Conservation (phyloP, 2,113 vertebrate genomes). For the Channa argus region DNA sequence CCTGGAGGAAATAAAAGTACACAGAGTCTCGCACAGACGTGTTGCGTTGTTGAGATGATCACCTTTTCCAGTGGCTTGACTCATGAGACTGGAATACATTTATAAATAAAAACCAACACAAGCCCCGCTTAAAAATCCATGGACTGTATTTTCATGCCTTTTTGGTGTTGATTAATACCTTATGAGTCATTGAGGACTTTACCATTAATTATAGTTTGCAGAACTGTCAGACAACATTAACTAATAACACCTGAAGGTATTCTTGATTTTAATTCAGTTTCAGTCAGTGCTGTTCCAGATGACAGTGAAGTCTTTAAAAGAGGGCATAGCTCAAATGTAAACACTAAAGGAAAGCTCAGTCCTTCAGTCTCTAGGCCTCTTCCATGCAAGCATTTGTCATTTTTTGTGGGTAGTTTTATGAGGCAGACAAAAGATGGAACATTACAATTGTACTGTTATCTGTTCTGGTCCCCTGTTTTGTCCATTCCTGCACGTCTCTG, state of each 20-base stretch:
- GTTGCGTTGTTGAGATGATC: constrained; percentile 55
- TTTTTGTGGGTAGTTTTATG: constrained; percentile 46
- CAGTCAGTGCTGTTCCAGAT: constrained; percentile 38
- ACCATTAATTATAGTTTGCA: constrained; percentile 54
- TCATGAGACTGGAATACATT: constrained; percentile 36
- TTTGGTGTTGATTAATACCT: constrained; percentile 66
- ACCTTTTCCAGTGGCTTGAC: constrained; percentile 36
- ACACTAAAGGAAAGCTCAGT: constrained; percentile 65
- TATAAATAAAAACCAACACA: constrained; percentile 54
- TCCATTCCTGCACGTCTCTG: constrained; percentile 41
- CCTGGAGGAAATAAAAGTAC: constrained; percentile 34
- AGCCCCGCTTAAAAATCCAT: constrained; percentile 47
- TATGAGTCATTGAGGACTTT: constrained; percentile 54
- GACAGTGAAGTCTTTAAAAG: constrained; percentile 50
- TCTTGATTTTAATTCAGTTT: constrained; percentile 45
- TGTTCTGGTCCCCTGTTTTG: constrained; percentile 43
- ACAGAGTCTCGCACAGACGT: constrained; percentile 36
- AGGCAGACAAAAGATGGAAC: constrained; percentile 65
- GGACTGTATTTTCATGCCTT: constrained; percentile 60
- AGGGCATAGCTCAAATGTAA: constrained; percentile 67
- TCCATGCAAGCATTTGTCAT: constrained; percentile 69
- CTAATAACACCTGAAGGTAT: constrained; percentile 61
- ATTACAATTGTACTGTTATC: constrained; percentile 54
- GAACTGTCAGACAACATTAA: constrained; percentile 61
- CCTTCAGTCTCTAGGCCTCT: constrained; percentile 54